Percentiles rank a stretch among this genome's conserved stretches.
These are phyloP conservation scores for Vannuccia rotundouncinata DNA, from an alignment of 2,888 invertebrate species.

Conservation along the genomic window DNA sequence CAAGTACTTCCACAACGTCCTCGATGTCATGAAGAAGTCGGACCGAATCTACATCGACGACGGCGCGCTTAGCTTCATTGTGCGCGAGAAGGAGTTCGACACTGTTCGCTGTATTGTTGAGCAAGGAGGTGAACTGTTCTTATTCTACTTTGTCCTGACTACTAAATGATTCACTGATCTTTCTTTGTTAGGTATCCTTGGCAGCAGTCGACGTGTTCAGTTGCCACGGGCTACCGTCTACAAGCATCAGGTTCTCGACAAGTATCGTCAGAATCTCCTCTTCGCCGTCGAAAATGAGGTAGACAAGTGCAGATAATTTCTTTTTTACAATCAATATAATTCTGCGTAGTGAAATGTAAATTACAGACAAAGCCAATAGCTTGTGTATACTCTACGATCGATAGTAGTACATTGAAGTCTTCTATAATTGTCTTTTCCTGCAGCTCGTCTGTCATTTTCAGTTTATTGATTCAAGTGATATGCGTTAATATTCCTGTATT, in stretches of 20 bases:
- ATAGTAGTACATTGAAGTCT: too few species aligned
- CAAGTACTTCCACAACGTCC: conserved; percentile 36
- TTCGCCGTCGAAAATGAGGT: conserved; percentile 40
- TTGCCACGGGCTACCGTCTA: conserved; percentile 37
- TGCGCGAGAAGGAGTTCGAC: not conserved
- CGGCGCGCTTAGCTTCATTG: conserved; percentile 29
- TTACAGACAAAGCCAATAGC: too few species aligned
- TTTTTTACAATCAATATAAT: too few species aligned
- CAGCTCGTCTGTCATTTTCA: too few species aligned
- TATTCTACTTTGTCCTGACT: not conserved
- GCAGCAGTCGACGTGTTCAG: not conserved
- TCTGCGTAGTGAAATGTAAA: too few species aligned
- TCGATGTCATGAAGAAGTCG: conserved; percentile 36
- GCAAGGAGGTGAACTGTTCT: conserved; percentile 13
- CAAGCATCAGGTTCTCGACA: conserved; percentile 30
- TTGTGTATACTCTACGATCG: too few species aligned
- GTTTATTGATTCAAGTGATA: too few species aligned
- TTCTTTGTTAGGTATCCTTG: conserved; percentile 5
- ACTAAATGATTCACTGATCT: not conserved
- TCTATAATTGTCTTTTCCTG: too few species aligned
- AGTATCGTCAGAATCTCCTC: conserved; percentile 37
- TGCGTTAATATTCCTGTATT: too few species aligned
- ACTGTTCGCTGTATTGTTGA: conserved; percentile 25
- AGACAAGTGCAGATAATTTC: too few species aligned
- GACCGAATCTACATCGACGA: conserved; percentile 33